phyloP scores from a whole-genome alignment of 1,140 invertebrate genomes.

The Pseudomyrmex pallidus region DNA sequence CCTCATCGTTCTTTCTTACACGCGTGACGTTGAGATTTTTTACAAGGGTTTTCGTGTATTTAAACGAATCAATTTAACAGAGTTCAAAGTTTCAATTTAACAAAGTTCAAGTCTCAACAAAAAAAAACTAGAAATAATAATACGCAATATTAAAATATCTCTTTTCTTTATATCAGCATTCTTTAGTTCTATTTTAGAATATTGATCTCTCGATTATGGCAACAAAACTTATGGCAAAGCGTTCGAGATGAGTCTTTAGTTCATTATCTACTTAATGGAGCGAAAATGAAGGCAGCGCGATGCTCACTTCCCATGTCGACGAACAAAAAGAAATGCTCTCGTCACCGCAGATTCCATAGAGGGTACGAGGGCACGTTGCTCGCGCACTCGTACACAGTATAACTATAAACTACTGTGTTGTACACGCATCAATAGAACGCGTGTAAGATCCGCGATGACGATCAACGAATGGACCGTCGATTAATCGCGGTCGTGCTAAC shows the following conservation, averaged over 20 bases:
- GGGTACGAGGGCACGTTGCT: conserved; percentile 12
- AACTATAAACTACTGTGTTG: conserved; percentile 12
- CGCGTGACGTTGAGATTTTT: background rate
- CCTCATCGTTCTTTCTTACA: conserved; percentile 1
- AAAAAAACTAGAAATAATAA: conserved; percentile 15
- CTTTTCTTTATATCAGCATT: background rate
- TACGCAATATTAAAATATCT: background rate
- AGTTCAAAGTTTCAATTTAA: background rate
- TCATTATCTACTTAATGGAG: conserved; percentile 81
- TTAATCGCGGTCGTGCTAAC: conserved; percentile 61
- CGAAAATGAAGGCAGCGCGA: conserved; percentile 68
- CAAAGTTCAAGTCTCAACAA: too few relatives aligned
- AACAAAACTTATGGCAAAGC: conserved; percentile 14
- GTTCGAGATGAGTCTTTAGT: conserved; percentile 34
- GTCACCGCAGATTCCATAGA: background rate
- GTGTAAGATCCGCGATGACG: conserved; percentile 33
- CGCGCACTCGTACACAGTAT: conserved; percentile 24
- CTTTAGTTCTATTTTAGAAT: background rate
- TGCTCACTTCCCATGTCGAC: conserved; percentile 80
- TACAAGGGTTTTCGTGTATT: background rate
- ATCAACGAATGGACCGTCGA: conserved; percentile 41
- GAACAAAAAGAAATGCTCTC: conserved; percentile 57
- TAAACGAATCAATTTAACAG: background rate
- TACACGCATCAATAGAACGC: conserved; percentile 47
- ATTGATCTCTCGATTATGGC: too few relatives aligned